phyloP scores from a whole-genome alignment of 92 coral and sea anemone species.

The Umimayanthus kanabou region DNA sequence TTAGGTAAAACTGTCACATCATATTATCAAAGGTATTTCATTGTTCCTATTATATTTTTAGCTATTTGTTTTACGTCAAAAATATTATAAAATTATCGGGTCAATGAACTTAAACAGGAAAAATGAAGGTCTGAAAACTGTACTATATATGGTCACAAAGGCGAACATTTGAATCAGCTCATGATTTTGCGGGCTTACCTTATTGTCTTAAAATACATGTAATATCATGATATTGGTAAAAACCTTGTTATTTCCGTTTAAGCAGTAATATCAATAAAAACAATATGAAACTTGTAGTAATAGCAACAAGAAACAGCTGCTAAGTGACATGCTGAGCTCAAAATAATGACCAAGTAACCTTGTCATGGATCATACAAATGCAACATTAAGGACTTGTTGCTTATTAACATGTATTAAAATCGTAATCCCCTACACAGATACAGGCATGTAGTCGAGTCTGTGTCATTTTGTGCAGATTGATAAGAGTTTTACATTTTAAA shows the following conservation, averaged over 20 bases:
- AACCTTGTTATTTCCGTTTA: not conserved
- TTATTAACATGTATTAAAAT: too few relatives aligned
- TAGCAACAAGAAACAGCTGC: not conserved
- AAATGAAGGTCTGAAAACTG: not conserved
- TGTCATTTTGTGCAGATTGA: too few relatives aligned
- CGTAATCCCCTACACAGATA: too few relatives aligned
- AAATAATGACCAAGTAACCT: too few relatives aligned
- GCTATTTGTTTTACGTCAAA: slow-evolving; percentile 1
- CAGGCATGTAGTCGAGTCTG: too few relatives aligned
- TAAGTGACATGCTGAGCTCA: too few relatives aligned
- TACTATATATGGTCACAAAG: not conserved
- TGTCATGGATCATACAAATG: too few relatives aligned
- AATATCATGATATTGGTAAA: not conserved
- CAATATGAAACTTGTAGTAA: not conserved
- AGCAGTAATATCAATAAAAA: not conserved
- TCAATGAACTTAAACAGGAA: not conserved
- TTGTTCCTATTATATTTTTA: not conserved
- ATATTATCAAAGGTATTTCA: not conserved
- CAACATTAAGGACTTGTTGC: too few relatives aligned
- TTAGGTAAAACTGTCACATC: not conserved
- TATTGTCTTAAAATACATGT: too few relatives aligned
- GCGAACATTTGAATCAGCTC: not conserved
- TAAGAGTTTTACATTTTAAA: too few relatives aligned
- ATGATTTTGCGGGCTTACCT: not conserved
- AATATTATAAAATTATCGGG: not conserved